Base-by-base conservation (phyloP, 2,113 vertebrate genomes). In the Tetrax tetrax region DNA sequence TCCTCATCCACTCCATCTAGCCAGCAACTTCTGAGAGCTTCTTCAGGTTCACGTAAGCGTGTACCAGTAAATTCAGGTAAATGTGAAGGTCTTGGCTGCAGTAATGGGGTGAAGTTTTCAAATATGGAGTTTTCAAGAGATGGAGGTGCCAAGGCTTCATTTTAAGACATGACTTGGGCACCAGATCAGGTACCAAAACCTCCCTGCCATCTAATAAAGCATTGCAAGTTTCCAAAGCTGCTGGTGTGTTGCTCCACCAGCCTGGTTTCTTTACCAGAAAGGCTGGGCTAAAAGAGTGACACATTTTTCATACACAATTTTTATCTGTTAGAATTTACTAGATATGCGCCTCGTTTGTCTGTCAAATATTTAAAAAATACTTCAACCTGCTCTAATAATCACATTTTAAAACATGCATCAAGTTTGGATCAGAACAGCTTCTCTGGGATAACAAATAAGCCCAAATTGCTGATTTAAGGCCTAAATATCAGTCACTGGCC, bases 391-490 rank as follows among this genome's bases (percentile, higher is more conserved):
- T 95, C 96, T 95, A 95, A 93, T 82, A 82, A 87, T 60, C 83
- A 95, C 86, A 91, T 93, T 93, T 93, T 75, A 93, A 95, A 87
- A 92, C 94, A 96, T 95, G 94, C 96, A 96, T 93, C 89, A 89
- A 89, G 92, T 93, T 94, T 95, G 91, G 92, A 95, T 96, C 86
- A 84, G 90, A 96, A 94, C 86, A 96, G 96, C 93, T 12, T 94
- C 86, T 96, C 96, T 96, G 96, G 89, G 92, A 95, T 82, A 90
- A 93, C 69, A 80, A 38, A 37, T 75, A 93, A 95, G 66, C 92
- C 92, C 95, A 93, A 97, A 93, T 87, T 91, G 96, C 94, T 96
- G 90, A 96, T 96, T 92, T 95, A 96, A 96, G 96, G 92, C 95
- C 96, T 95, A 94, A 93, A 78, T 91, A 89, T 89, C 77, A 94